A percentile compares a stretch with the other conserved stretches of the same genome.
Evolutionary conservation across 1,140 invertebrate genomes (phyloP).

Genomic region (Octopus bimaculoides): DNA sequence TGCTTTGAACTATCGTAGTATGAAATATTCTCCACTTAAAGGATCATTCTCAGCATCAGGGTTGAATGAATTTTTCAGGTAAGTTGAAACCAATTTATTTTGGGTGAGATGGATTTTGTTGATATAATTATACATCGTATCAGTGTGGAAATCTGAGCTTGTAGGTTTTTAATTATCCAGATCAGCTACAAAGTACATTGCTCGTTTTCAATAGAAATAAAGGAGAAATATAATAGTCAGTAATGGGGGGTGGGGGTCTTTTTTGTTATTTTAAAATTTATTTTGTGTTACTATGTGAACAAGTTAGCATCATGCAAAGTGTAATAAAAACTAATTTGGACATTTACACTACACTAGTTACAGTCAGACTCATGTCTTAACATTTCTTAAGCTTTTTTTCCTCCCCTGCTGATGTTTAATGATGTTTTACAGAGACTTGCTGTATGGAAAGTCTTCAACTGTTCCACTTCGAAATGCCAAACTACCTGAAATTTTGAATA

Average conservation of each 20-base stretch:
- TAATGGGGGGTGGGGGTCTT: neutral
- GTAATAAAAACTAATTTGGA: too few relatives aligned
- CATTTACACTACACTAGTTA: too few relatives aligned
- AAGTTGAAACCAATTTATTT: conserved; percentile 18
- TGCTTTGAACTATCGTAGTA: conserved; percentile 93
- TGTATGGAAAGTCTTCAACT: conserved; percentile 90
- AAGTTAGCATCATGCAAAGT: too few relatives aligned
- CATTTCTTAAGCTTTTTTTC: too few relatives aligned
- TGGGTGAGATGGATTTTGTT: too few relatives aligned
- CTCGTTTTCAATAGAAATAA: neutral
- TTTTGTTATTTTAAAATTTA: neutral
- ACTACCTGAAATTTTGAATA: conserved; percentile 73
- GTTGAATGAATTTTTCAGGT: conserved; percentile 90
- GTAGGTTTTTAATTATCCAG: neutral
- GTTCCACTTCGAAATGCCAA: conserved; percentile 81
- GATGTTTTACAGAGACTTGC: conserved; percentile 73
- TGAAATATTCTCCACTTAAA: conserved; percentile 90
- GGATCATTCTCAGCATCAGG: conserved; percentile 94
- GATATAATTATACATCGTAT: neutral
- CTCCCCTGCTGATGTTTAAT: neutral
- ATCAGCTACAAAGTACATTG: neutral
- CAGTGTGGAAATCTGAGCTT: neutral
- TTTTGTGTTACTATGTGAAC: too few relatives aligned
- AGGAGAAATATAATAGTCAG: neutral
- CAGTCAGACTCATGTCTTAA: too few relatives aligned